phyloP scores from a whole-genome alignment of 2,888 invertebrate species.

The Erebia palarica region DNA sequence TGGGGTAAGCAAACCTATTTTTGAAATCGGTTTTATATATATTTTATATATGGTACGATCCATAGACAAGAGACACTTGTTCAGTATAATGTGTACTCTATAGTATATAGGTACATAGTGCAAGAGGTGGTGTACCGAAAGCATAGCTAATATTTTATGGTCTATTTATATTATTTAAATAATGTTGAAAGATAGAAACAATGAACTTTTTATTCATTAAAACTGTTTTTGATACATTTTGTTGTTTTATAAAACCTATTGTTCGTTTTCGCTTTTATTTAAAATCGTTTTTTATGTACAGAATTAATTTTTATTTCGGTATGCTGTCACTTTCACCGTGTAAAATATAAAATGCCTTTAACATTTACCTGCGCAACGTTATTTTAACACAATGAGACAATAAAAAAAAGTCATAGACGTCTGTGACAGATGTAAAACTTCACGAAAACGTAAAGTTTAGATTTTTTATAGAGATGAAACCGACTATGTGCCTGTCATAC shows the following conservation, averaged over 20 bases:
- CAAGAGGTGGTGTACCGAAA: slow-evolving; percentile 5
- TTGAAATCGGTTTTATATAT: slow-evolving; percentile 5
- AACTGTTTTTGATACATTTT: neutral
- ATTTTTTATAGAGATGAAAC: slow-evolving; percentile 39
- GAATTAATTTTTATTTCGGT: slow-evolving; percentile 7
- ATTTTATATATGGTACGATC: neutral
- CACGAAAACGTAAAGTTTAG: slow-evolving; percentile 22
- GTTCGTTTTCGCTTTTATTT: no score
- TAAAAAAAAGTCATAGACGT: slow-evolving; percentile 9
- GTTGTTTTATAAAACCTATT: neutral
- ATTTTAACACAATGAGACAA: slow-evolving; percentile 6
- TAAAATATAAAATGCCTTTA: neutral
- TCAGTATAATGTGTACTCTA: neutral
- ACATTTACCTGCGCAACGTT: slow-evolving; percentile 7
- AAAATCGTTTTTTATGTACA: neutral
- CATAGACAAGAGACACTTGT: slow-evolving; percentile 4
- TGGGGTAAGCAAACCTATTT: neutral
- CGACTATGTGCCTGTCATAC: slow-evolving; percentile 47
- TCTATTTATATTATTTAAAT: neutral
- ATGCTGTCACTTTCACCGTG: neutral
- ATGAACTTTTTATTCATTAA: neutral
- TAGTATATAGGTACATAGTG: neutral
- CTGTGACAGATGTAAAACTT: slow-evolving; percentile 8
- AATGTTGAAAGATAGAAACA: neutral
- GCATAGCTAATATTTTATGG: neutral